Percentiles rank a stretch among this genome's conserved stretches.
Evolutionary conservation across 2,113 vertebrate species (phyloP).

Genomic region (Piliocolobus tephrosceles): DNA sequence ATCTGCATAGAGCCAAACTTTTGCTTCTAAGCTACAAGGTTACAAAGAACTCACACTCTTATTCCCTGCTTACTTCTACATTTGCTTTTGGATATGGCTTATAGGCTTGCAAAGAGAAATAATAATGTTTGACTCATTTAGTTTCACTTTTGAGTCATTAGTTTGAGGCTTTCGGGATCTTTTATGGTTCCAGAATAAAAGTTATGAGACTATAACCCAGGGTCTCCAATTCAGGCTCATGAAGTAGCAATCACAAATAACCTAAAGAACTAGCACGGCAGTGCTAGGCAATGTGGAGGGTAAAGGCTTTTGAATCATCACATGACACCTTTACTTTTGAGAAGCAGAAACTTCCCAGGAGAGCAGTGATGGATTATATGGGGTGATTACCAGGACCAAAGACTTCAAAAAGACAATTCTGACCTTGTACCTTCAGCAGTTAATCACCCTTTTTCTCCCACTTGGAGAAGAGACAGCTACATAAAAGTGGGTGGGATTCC

Average conservation of each 20-base stretch:
- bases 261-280: background rate
- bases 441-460: background rate
- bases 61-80: background rate
- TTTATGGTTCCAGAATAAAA: background rate
- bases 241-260: background rate
- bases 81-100: conserved; percentile 26
- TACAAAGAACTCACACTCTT: conserved; percentile 13
- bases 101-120: background rate
- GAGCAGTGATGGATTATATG: background rate
- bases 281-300: background rate
- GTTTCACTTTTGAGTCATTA: background rate
- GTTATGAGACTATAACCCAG: background rate
- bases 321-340: background rate
- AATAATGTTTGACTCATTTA: background rate
- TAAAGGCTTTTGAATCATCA: background rate
- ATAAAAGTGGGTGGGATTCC: background rate
- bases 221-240: background rate
- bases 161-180: conserved; percentile 3
- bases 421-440: background rate
- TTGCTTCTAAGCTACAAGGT: background rate
- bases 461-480: background rate
- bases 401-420: conserved; percentile 6
- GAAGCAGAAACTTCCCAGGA: background rate
- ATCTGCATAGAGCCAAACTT: background rate
- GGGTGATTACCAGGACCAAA: background rate